Conservation (phyloP, 2,113 vertebrate genomes). For the Lepus timidus region DNA sequence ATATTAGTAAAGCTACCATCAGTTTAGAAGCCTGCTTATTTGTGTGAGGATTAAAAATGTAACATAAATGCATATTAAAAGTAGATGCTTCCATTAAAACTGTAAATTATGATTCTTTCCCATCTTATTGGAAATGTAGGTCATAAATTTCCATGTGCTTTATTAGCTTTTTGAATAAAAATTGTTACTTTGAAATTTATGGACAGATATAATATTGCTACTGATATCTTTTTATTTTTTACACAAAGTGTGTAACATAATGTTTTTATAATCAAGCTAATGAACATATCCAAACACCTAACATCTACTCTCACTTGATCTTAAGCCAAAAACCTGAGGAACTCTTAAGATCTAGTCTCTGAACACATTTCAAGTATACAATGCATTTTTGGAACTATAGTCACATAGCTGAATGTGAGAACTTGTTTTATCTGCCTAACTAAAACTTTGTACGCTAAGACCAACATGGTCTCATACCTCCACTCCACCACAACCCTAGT, state of each 20-base stretch:
- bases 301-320: not conserved
- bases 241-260: not conserved
- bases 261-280: not conserved
- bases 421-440: not conserved
- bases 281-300: not conserved
- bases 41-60: not conserved
- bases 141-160: not conserved
- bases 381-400: not conserved
- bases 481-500: too few relatives aligned
- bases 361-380: not conserved
- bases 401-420: not conserved
- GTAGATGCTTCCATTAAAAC: not conserved
- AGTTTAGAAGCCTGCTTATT: not conserved
- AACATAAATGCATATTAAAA: not conserved
- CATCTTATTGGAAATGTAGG: not conserved
- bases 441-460: not conserved
- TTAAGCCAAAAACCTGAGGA: too few relatives aligned
- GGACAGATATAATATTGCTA: not conserved
- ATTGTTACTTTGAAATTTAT: not conserved
- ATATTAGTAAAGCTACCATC: not conserved
- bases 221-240: not conserved
- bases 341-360: not conserved
- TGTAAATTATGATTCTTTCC: not conserved
- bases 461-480: not conserved
- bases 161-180: conserved; percentile 19